Base-by-base conservation (phyloP, 1,140 invertebrate species). In the Calephelis nemesis region DNA sequence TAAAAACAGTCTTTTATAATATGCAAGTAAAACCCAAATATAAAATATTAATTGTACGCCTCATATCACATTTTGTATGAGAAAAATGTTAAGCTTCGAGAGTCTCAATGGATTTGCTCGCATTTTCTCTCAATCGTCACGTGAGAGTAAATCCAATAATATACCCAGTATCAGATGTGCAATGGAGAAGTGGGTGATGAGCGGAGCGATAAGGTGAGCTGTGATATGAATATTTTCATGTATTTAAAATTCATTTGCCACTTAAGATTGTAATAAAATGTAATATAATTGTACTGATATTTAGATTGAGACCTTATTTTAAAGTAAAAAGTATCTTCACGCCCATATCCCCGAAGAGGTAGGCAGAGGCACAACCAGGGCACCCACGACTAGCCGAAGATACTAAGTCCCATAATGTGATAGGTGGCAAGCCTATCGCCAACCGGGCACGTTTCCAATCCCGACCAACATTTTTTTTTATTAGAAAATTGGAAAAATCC, bases 61-160 rank as follows among this genome's bases (percentile, higher is more conserved):
- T 39, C 52, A 58, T 30, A 39, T 58, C 52, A 58, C 52, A 58
- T 58, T 58, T 58, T 58, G 9, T 39, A 58, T 58, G 52, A 58
- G 30, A 58, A 30, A 58, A 58, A 58, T 30, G 52, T 30, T 58
- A 30, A 58, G 52, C 52, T 58, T 58, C 52, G 19, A 58, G 30
- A 58, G 19, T 58, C 52, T 58, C 52, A 58, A 58, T 58, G 52
- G 52, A 58, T 58, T 58, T 19, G 12, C 19, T 58, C 52, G 52
- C 52, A 58, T 58, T 58, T 58, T 58, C 52, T 58, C 52, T 30
- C 52, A 58, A 58, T 58, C 52, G 52, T 39, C 52, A 58, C 52
- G 52, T 58, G 52, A 58, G 9, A 58, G 19, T 58, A 58, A 58
- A 58, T 58, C 52, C 52, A 58, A 58, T 58, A 54, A 54, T 54